Evolutionary conservation across 1,140 invertebrate species (phyloP).

Genomic region (Littorina saxatilis): DNA sequence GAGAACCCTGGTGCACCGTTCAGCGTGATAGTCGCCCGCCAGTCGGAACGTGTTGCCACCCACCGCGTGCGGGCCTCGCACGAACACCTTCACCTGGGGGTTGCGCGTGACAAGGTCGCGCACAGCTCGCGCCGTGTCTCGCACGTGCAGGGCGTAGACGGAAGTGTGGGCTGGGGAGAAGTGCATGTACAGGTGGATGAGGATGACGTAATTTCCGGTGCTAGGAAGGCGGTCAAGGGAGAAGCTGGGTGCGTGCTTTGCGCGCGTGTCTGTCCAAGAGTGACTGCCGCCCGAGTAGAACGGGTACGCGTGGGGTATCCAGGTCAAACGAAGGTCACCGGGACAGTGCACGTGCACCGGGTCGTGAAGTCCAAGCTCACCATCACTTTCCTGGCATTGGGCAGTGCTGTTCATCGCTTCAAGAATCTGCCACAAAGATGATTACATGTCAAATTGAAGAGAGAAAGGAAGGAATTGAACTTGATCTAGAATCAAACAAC

Average conservation of each 20-base stretch:
- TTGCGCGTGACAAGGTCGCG: slow-evolving; percentile 7
- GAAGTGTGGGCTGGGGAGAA: neutral
- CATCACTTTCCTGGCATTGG: too few species aligned
- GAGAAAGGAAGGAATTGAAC: too few species aligned
- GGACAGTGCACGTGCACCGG: too few species aligned
- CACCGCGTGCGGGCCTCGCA: slow-evolving; percentile 18
- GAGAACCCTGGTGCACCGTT: neutral
- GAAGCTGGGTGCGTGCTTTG: neutral
- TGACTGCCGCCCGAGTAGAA: neutral
- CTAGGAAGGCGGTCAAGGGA: neutral
- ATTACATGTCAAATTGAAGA: too few species aligned
- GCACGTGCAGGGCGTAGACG: neutral
- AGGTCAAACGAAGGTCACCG: neutral
- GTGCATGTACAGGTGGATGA: slow-evolving; percentile 16
- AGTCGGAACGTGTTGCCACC: neutral
- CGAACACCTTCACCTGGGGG: neutral
- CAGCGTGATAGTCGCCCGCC: neutral
- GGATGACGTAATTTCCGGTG: slow-evolving; percentile 26
- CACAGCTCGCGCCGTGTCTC: neutral
- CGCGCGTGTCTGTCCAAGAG: neutral
- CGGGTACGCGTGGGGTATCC: neutral
- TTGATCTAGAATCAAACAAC: too few species aligned
- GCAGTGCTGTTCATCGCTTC: too few species aligned
- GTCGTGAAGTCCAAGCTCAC: too few species aligned
- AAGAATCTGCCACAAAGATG: too few species aligned